phyloP scores from a whole-genome alignment of 2,888 invertebrate genomes.

The Stenodera caucasica region DNA sequence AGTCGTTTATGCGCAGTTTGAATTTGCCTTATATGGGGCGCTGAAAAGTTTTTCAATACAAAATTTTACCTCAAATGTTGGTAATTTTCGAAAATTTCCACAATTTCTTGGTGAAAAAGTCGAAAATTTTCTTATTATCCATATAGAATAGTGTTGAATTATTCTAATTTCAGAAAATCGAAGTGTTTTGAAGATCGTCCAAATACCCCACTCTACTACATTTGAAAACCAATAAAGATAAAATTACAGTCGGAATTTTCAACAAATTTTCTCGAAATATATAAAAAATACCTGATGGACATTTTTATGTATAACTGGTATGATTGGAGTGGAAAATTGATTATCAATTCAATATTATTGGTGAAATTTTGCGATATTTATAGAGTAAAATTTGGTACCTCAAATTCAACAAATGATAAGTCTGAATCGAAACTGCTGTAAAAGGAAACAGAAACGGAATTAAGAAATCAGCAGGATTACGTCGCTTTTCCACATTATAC shows the following conservation, averaged over 20 bases:
- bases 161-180: background rate
- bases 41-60: conserved; percentile 18
- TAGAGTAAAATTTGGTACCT: too few species aligned
- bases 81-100: background rate
- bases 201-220: background rate
- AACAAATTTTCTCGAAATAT: too few species aligned
- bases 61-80: background rate
- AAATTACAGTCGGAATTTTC: background rate
- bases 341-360: too few species aligned
- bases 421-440: background rate
- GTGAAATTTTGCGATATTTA: too few species aligned
- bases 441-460: background rate
- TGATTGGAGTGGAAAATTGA: too few species aligned
- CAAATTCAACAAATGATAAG: too few species aligned
- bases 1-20: conserved; percentile 43
- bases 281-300: too few species aligned
- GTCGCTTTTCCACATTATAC: background rate
- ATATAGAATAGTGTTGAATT: background rate
- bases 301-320: too few species aligned
- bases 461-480: background rate
- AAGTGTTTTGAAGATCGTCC: background rate
- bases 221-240: background rate
- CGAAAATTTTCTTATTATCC: too few species aligned
- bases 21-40: conserved; percentile 31
- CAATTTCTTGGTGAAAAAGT: too few species aligned